Percentiles rank a stretch among this genome's conserved stretches.
Conservation (phyloP, 2,797 vertebrate genomes). For the Nannoperca obscura region DNA sequence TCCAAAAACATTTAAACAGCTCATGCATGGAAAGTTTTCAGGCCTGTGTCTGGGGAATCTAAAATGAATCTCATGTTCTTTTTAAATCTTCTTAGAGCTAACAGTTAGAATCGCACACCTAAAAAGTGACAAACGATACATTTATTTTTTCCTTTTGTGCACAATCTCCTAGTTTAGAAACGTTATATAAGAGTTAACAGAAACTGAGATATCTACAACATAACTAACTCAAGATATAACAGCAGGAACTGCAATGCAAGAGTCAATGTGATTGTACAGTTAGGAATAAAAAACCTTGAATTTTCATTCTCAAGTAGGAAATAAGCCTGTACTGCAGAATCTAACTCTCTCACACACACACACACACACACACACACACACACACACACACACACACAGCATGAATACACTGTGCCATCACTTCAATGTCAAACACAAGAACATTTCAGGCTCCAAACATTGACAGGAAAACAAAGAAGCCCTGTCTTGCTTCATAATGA, state of each 20-base stretch:
- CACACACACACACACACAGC: conserved; percentile 5
- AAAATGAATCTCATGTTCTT: no score
- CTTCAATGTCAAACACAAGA: conserved; percentile 3
- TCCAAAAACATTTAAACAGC: not conserved
- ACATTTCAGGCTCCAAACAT: not conserved
- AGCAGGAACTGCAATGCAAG: no score
- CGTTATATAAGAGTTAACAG: not conserved
- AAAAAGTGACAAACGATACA: not conserved
- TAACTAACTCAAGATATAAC: no score
- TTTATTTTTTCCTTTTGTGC: not conserved
- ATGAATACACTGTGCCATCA: not conserved
- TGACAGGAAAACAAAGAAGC: not conserved
- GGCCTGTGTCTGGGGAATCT: no score
- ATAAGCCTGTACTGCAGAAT: no score
- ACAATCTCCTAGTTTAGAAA: not conserved
- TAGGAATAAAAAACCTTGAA: no score
- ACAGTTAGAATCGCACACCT: not conserved
- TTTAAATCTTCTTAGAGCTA: no score
- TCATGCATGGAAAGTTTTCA: no score
- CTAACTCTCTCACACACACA: no score
- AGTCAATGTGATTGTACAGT: no score
- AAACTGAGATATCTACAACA: no score
- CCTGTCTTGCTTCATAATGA: not conserved
- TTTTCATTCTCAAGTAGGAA: not conserved
- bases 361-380: no score